Percentiles rank a stretch among this genome's conserved stretches.
Evolutionary conservation across 2,113 vertebrate species (phyloP).

Genomic region (Sturnus vulgaris): DNA sequence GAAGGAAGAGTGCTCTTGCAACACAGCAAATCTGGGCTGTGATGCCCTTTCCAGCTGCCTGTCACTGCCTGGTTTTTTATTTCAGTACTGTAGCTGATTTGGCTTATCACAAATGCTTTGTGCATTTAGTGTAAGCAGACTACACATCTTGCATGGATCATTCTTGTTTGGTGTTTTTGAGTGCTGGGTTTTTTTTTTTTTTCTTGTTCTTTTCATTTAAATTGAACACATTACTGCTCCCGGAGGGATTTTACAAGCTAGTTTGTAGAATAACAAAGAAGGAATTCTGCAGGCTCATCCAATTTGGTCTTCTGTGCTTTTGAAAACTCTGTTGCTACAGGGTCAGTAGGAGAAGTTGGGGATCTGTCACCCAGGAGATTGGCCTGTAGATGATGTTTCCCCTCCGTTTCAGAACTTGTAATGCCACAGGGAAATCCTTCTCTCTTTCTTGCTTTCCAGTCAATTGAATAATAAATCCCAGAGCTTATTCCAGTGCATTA

Average conservation of each 20-base stretch:
- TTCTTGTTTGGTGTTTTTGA: neutral
- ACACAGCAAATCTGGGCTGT: neutral
- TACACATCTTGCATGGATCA: neutral
- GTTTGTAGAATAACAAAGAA: constrained; percentile 20
- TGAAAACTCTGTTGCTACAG: constrained; percentile 6
- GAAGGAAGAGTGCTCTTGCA: neutral
- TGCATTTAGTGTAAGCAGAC: neutral
- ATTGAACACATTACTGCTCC: neutral
- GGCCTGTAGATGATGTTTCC: constrained; percentile 6
- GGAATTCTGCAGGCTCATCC: constrained; percentile 29
- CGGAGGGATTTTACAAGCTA: neutral
- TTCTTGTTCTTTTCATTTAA: neutral
- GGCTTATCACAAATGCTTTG: neutral
- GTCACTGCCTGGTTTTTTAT: neutral
- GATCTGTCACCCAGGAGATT: neutral
- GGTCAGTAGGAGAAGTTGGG: neutral
- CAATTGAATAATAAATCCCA: constrained; percentile 43
- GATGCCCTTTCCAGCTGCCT: neutral
- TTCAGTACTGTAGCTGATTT: neutral
- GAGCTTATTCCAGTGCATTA: constrained; percentile 2
- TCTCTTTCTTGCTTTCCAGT: neutral
- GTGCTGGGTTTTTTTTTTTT: neutral
- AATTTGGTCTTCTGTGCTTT: constrained; percentile 14
- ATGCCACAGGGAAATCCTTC: neutral
- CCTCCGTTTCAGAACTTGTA: neutral